These are phyloP conservation scores for Gymnoscopelus braueri DNA, from an alignment of 2,797 vertebrate genomes.

Conservation along the genomic window DNA sequence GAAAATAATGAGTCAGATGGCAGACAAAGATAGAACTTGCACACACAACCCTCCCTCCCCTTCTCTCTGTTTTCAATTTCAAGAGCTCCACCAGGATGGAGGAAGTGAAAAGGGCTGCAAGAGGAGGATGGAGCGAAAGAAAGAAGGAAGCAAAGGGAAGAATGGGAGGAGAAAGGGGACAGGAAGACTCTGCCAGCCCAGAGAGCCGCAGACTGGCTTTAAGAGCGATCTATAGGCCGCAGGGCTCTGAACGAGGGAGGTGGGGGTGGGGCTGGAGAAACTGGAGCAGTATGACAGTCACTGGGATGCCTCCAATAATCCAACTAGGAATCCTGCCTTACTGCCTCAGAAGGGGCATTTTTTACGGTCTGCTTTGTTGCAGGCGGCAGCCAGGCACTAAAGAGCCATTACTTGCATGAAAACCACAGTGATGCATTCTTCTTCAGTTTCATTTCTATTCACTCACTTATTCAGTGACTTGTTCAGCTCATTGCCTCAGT, in stretches of 20 bases:
- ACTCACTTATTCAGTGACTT: background rate
- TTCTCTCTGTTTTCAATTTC: constrained; percentile 50
- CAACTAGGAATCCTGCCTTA: constrained; percentile 54
- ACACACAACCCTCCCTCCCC: constrained; percentile 47
- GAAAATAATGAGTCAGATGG: constrained; percentile 69
- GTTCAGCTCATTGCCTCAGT: background rate
- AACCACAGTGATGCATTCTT: background rate
- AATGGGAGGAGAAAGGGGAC: constrained; percentile 28
- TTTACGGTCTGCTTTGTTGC: background rate
- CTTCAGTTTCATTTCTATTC: too few relatives aligned
- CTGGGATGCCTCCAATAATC: constrained; percentile 62
- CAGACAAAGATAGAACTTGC: constrained; percentile 71
- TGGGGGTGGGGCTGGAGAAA: constrained; percentile 59
- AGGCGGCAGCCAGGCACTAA: constrained; percentile 19
- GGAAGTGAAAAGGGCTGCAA: constrained; percentile 25
- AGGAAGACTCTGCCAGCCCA: constrained; percentile 49
- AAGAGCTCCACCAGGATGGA: constrained; percentile 41
- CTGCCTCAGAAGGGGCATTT: constrained; percentile 28
- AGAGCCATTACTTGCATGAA: constrained; percentile 15
- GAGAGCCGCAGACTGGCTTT: constrained; percentile 67
- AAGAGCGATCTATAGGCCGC: constrained; percentile 66
- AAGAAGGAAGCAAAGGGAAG: constrained; percentile 4
- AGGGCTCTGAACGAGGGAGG: constrained; percentile 26
- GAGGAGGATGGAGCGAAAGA: constrained; percentile 1
- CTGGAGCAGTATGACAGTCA: constrained; percentile 55